Conservation (phyloP, 2,888 invertebrate genomes). For the Protophormia terraenovae region DNA sequence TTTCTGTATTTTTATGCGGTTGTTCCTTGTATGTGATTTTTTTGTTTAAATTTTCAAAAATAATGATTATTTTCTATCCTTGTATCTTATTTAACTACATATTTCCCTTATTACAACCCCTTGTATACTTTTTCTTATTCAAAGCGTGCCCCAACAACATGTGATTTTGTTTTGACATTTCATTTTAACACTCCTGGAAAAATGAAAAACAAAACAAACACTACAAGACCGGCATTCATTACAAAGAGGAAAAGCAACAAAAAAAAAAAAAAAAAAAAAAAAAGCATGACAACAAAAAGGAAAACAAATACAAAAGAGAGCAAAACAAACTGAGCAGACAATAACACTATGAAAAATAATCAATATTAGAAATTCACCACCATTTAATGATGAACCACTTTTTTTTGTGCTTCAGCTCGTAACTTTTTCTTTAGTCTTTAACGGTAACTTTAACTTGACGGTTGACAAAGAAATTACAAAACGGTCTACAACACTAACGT, state of each 20-base stretch:
- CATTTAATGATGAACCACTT: conserved; percentile 17
- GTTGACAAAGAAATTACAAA: conserved; percentile 39
- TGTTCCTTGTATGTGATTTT: no score
- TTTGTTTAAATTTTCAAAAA: no score
- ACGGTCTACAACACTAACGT: neutral
- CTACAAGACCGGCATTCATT: conserved; percentile 39
- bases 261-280: neutral
- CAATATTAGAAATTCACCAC: conserved; percentile 63
- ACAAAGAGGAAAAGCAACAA: neutral
- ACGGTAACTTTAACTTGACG: conserved; percentile 65
- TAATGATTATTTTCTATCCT: no score
- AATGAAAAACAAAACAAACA: conserved; percentile 44
- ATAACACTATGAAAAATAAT: conserved; percentile 33
- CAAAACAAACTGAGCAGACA: conserved; percentile 33
- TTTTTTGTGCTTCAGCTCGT: conserved; percentile 12
- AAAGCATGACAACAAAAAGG: conserved; percentile 5
- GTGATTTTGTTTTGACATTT: conserved; percentile 29
- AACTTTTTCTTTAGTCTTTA: conserved; percentile 60
- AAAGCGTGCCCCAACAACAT: neutral
- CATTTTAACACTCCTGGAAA: neutral
- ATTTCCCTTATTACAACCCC: neutral
- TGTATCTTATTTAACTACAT: no score
- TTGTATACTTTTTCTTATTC: neutral
- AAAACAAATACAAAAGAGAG: conserved; percentile 19
- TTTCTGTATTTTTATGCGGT: no score